phyloP scores from a whole-genome alignment of 2,888 invertebrate species.

The Muscina levida region DNA sequence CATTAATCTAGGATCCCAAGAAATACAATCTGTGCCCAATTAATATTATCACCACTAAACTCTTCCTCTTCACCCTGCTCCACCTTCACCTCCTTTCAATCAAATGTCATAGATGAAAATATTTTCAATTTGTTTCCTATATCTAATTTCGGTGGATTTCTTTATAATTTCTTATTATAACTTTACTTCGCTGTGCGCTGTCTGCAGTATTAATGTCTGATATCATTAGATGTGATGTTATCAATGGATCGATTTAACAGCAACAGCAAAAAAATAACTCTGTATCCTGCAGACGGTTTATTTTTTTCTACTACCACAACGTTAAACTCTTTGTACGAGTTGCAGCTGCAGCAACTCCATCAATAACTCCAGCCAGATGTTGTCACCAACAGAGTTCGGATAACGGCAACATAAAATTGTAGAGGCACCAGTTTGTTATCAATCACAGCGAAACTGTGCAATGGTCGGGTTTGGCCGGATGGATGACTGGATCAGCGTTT shows the following conservation, averaged over 20 bases:
- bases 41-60: too few species aligned
- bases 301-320: neutral
- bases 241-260: slow-evolving; percentile 32
- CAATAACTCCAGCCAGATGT: slow-evolving; percentile 62
- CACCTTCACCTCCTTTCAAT: too few species aligned
- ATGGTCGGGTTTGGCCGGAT: neutral
- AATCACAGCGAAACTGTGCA: slow-evolving; percentile 19
- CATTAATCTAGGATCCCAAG: too few species aligned
- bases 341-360: slow-evolving; percentile 48
- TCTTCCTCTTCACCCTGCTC: too few species aligned
- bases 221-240: slow-evolving; percentile 49
- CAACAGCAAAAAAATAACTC: too few species aligned
- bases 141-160: neutral
- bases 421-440: slow-evolving; percentile 12
- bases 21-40: too few species aligned
- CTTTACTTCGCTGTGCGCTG: neutral
- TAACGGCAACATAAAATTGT: neutral
- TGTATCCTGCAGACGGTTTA: neutral
- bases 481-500: neutral
- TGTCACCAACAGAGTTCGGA: slow-evolving; percentile 57
- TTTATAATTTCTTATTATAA: slow-evolving; percentile 11
- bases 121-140: neutral
- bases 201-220: slow-evolving; percentile 47
- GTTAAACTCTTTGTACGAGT: neutral
- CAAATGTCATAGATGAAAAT: slow-evolving; percentile 1